phyloP scores from a whole-genome alignment of 2,888 invertebrate genomes.

The Odontomyia ornata region DNA sequence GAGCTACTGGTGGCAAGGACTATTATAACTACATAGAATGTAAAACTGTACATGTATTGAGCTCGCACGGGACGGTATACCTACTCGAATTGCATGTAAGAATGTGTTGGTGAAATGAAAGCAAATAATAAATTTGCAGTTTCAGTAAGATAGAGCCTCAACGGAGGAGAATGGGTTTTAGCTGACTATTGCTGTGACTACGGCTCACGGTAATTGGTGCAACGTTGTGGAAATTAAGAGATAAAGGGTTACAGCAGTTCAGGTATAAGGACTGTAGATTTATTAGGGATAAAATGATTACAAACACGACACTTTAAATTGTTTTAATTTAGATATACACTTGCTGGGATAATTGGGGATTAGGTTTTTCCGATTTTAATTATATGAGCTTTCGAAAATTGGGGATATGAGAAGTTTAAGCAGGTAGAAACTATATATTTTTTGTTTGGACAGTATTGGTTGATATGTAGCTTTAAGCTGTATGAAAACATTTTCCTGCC shows the following conservation, averaged over 20 bases:
- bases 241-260: constrained; percentile 53
- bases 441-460: too few relatives aligned
- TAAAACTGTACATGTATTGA: too few relatives aligned
- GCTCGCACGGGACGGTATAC: too few relatives aligned
- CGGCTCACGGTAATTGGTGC: constrained; percentile 55
- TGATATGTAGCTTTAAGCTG: too few relatives aligned
- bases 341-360: not conserved
- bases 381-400: not conserved
- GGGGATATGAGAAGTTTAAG: too few relatives aligned
- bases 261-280: constrained; percentile 44
- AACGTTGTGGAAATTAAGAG: constrained; percentile 55
- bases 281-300: constrained; percentile 50
- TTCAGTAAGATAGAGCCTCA: not conserved
- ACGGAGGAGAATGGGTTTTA: not conserved
- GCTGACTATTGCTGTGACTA: constrained; percentile 42
- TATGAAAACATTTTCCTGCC: too few relatives aligned
- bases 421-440: too few relatives aligned
- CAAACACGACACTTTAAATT: constrained; percentile 49
- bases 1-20: constrained; percentile 5
- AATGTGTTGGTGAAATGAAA: not conserved
- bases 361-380: constrained; percentile 10
- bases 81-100: not conserved
- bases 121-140: constrained; percentile 40
- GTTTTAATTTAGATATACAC: constrained; percentile 45
- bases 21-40: too few relatives aligned